Evolutionary conservation across 2,797 vertebrate species (phyloP).

Genomic region (Craterocephalus amniculus): DNA sequence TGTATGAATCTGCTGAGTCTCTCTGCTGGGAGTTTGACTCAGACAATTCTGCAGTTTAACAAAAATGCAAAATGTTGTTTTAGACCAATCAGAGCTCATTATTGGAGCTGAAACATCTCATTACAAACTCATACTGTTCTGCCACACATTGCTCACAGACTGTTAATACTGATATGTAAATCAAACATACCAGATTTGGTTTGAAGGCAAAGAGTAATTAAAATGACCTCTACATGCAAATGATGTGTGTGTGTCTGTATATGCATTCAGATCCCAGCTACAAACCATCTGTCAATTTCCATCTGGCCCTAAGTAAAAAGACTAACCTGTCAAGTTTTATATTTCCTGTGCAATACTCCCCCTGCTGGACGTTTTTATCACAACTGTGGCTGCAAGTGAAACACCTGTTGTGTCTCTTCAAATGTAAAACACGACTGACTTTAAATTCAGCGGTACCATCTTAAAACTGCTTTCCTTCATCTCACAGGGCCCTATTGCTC

Average conservation of each 20-base stretch:
- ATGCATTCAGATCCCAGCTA: background rate
- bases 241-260: background rate
- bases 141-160: background rate
- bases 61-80: background rate
- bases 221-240: background rate
- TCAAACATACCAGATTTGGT: background rate
- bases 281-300: background rate
- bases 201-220: background rate
- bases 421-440: background rate
- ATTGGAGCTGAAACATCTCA: background rate
- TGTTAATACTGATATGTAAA: background rate
- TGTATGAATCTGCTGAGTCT: slow-evolving; percentile 25
- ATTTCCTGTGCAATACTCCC: slow-evolving; percentile 57
- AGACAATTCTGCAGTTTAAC: slow-evolving; percentile 7
- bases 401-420: background rate
- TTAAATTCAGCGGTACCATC: background rate
- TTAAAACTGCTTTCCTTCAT: slow-evolving; percentile 11
- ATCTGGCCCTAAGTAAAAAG: background rate
- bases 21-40: too few species aligned
- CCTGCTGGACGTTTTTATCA: slow-evolving; percentile 62
- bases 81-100: background rate
- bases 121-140: background rate
- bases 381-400: slow-evolving; percentile 18
- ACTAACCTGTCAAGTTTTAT: background rate
- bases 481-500: slow-evolving; percentile 84